Base-by-base conservation (phyloP, 92 coral and sea anemone genomes). In the Palythoa heliodiscus region DNA sequence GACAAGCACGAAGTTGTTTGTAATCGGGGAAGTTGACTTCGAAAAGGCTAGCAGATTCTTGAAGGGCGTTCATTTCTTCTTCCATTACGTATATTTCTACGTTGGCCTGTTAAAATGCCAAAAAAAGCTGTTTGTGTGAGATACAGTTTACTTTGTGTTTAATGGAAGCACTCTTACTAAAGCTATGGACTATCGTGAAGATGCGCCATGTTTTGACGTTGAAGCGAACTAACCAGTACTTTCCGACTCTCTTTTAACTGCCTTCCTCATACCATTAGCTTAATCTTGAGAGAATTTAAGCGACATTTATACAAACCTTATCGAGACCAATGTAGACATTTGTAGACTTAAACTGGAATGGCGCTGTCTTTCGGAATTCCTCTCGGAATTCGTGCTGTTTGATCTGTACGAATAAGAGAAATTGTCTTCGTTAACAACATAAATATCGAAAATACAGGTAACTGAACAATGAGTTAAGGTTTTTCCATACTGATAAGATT, bases 11-110 rank as follows among this genome's bases (percentile, higher is more conserved):
- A 35, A 97, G 98, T 73, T 97, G 99, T 89, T 97, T 97, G 92
- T 97, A 97, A 75, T 97, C 99, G 14, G 99, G 98, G 95, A 97
- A 97, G 94, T 97, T 95, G 66, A 97, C 99, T 82, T 97, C 99
- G 86, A 97, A 97, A 37, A 97, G 96, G 75, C 99, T 98, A 47
- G 99, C 99, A 12, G 98, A 95, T 78, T 93, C 99, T 40, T 91
- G 92, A 19, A 97, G 89, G 39, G 91, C 90, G 39, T 93, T 90
- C 99, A 97, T 94, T 86, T 95, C 95, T 75, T 89, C 91, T 78
- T 97, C 99, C 99, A 97, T 97, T 37, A 82, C 88, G 76, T 93
- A 91, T 69, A 97, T 97, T 86, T 97, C 91, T 60, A 89, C 87
- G 82, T 97, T 97, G 22, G 98, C 80, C 98, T 94, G 88, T 29